Conservation (phyloP, 2,888 invertebrate genomes). For the Hypena proboscidalis region DNA sequence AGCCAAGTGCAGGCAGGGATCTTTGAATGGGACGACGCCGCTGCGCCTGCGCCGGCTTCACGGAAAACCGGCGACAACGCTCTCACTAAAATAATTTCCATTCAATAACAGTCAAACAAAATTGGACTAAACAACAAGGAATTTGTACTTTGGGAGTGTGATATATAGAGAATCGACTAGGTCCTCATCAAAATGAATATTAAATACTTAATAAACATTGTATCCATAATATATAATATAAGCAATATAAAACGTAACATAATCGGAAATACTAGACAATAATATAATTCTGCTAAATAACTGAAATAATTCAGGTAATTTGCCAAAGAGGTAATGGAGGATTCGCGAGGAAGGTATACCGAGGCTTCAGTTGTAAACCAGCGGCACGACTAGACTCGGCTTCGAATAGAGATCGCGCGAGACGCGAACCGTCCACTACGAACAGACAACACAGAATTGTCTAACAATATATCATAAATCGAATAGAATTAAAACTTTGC, state of each 20-base stretch:
- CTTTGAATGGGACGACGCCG: conserved; percentile 41
- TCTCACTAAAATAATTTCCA: conserved; percentile 81
- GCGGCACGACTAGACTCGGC: conserved; percentile 71
- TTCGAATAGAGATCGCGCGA: conserved; percentile 30
- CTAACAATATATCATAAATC: conserved; percentile 79
- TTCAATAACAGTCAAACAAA: conserved; percentile 84
- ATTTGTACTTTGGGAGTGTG: conserved; percentile 86
- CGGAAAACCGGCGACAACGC: conserved; percentile 47
- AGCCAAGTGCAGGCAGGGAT: conserved; percentile 42
- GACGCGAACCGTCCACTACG: conserved; percentile 57
- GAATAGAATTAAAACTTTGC: conserved; percentile 80
- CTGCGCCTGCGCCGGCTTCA: conserved; percentile 34
- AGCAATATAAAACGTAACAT: conserved; percentile 85
- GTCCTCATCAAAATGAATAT: conserved; percentile 84
- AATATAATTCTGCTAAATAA: conserved; percentile 85
- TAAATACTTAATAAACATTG: conserved; percentile 84
- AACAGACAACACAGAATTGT: conserved; percentile 72
- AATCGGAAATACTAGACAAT: conserved; percentile 83
- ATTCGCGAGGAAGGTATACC: conserved; percentile 28
- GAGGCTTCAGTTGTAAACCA: conserved; percentile 50
- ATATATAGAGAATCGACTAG: conserved; percentile 86
- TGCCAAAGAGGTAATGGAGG: conserved; percentile 63
- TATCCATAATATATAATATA: conserved; percentile 83
- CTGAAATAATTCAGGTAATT: conserved; percentile 78
- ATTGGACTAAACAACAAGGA: conserved; percentile 87